Percentiles rank a stretch among this genome's conserved stretches.
These are phyloP conservation scores for Falco novaeseelandiae DNA, from an alignment of 2,797 vertebrate species.

Conservation along the genomic window DNA sequence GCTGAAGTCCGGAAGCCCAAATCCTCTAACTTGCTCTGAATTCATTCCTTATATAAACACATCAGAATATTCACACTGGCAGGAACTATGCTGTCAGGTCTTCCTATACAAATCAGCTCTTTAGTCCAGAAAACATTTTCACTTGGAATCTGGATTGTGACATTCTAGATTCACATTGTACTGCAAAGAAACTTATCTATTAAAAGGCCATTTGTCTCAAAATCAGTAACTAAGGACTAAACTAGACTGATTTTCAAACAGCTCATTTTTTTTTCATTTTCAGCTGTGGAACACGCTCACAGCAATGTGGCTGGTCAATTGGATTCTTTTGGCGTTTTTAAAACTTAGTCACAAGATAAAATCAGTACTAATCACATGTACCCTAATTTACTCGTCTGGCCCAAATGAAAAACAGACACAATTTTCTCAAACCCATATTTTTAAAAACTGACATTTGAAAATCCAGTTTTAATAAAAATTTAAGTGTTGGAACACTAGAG, in stretches of 20 bases:
- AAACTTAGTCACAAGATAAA: neutral
- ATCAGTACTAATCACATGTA: neutral
- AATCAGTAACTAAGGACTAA: neutral
- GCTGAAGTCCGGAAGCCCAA: neutral
- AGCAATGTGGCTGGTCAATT: neutral
- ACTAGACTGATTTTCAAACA: neutral
- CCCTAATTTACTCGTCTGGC: neutral
- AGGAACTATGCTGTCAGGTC: neutral
- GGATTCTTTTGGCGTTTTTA: neutral
- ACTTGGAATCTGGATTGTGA: neutral
- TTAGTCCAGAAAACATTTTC: neutral
- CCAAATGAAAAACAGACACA: slow-evolving; percentile 41
- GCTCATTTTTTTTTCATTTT: neutral
- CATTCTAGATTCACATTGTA: neutral
- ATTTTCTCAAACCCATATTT: neutral
- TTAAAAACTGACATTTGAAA: slow-evolving; percentile 44
- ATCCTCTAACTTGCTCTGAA: neutral
- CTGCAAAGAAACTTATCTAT: neutral
- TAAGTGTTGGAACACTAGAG: neutral
- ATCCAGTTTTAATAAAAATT: slow-evolving; percentile 27
- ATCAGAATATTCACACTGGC: neutral
- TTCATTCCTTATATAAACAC: neutral
- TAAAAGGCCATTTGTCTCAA: neutral
- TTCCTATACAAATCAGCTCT: neutral
- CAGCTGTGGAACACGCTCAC: neutral